Evolutionary conservation across 2,888 invertebrate species (phyloP).

Genomic region (Subacronicta megacephala): DNA sequence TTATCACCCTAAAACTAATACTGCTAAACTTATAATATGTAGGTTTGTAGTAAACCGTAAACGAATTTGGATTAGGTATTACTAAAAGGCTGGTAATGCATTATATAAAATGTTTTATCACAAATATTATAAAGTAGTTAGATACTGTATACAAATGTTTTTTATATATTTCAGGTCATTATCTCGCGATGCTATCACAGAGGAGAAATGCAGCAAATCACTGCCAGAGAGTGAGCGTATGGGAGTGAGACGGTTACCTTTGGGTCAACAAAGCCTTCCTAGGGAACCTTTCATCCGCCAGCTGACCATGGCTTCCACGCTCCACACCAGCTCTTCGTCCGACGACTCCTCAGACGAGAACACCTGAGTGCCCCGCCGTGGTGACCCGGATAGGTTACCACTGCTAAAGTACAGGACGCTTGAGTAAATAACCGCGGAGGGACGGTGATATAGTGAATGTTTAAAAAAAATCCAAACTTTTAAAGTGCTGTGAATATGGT

Average conservation of each 20-base stretch:
- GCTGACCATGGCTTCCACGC: constrained; percentile 90
- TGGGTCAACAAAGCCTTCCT: constrained; percentile 89
- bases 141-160: neutral
- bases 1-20: too few species aligned
- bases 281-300: constrained; percentile 90
- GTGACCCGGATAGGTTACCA: constrained; percentile 87
- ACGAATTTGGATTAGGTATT: too few species aligned
- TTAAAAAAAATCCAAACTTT: constrained; percentile 43
- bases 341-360: constrained; percentile 87
- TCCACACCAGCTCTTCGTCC: constrained; percentile 91
- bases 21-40: too few species aligned
- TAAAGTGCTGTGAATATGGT: constrained; percentile 76
- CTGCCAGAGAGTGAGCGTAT: constrained; percentile 90
- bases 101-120: too few species aligned
- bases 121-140: too few species aligned
- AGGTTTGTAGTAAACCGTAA: too few species aligned
- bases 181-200: constrained; percentile 92
- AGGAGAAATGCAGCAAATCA: constrained; percentile 91
- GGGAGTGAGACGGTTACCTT: constrained; percentile 85
- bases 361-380: constrained; percentile 87
- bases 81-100: too few species aligned
- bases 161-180: constrained; percentile 82
- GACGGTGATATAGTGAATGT: constrained; percentile 23
- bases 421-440: constrained; percentile 64
- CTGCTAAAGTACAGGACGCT: constrained; percentile 84